These are phyloP conservation scores for Mizuhopecten yessoensis DNA, from an alignment of 1,140 invertebrate genomes.

Conservation along the genomic window DNA sequence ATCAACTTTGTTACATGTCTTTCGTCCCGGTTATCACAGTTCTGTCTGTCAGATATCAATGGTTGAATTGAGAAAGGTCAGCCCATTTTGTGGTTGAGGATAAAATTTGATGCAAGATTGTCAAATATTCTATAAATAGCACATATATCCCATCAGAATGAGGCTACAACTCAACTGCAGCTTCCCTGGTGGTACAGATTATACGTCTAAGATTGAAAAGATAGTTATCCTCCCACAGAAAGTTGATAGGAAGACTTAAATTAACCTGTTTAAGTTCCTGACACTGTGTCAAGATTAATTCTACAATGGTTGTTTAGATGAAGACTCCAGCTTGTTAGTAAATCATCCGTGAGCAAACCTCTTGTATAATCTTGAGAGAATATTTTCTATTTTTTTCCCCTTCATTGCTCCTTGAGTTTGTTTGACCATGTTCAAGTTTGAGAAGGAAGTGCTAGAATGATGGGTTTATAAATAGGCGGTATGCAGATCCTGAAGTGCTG, in stretches of 20 bases:
- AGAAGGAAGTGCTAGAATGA: neutral
- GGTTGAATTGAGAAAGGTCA: neutral
- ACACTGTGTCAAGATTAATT: neutral
- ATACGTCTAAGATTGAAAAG: neutral
- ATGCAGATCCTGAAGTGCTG: neutral
- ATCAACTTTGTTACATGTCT: no score
- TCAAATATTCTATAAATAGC: constrained; percentile 2
- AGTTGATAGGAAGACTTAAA: neutral
- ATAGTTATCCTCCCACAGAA: neutral
- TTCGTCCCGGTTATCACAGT: neutral
- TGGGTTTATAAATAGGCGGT: neutral
- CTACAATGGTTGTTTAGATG: neutral
- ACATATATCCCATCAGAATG: neutral
- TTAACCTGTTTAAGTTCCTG: constrained; percentile 5
- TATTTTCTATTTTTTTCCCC: neutral
- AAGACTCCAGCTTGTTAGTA: neutral
- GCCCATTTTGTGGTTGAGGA: neutral
- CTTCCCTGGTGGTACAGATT: neutral
- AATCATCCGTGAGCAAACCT: neutral
- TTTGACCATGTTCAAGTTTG: neutral
- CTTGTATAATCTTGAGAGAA: neutral
- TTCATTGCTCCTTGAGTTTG: neutral
- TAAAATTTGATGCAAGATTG: neutral
- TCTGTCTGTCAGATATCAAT: neutral
- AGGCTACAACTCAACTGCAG: neutral